These are phyloP conservation scores for Pampusana beccarii DNA, from an alignment of 2,113 vertebrate genomes.

Conservation along the genomic window DNA sequence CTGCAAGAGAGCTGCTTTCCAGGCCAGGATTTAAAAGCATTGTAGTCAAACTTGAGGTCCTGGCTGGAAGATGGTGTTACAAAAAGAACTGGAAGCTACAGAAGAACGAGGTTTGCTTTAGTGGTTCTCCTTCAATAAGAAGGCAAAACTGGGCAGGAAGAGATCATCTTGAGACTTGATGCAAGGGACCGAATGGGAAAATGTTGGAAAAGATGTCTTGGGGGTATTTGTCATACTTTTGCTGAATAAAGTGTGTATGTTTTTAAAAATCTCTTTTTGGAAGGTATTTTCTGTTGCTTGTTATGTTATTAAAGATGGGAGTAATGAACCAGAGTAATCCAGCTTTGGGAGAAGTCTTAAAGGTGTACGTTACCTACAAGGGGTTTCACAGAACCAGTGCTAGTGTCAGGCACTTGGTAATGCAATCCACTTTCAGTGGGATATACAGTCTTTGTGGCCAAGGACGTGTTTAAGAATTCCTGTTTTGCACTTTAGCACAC, in stretches of 20 bases:
- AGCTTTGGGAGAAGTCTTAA: neutral
- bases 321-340: neutral
- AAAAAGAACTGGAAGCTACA: neutral
- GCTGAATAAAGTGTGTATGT: neutral
- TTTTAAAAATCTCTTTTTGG: neutral
- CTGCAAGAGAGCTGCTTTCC: neutral
- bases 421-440: neutral
- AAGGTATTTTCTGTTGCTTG: neutral
- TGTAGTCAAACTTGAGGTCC: neutral
- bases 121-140: neutral
- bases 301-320: neutral
- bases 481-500: neutral
- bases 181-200: neutral
- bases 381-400: neutral
- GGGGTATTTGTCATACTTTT: neutral
- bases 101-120: neutral
- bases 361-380: neutral
- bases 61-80: rapidly evolving
- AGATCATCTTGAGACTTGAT: neutral
- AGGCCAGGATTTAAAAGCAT: neutral
- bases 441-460: neutral
- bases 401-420: neutral
- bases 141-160: neutral
- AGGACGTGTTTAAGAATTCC: neutral
- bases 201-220: neutral